Conservation (phyloP, 2,888 invertebrate genomes). For the Cryptocheilus praepositus region DNA sequence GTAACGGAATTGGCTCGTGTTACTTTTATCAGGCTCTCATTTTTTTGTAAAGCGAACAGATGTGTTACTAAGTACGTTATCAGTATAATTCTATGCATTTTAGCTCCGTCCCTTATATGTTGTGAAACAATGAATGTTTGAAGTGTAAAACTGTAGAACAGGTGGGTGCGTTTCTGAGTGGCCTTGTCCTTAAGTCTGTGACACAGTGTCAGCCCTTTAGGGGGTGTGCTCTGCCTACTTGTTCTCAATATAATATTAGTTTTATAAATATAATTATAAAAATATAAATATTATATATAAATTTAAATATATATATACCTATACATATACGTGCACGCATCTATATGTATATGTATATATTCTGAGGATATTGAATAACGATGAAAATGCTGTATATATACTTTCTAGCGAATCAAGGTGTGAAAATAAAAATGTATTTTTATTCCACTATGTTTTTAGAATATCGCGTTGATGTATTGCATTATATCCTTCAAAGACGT, state of each 20-base stretch:
- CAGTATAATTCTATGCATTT: conserved; percentile 63
- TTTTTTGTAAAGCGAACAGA: conserved; percentile 26
- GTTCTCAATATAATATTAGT: conserved; percentile 67
- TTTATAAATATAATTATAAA: conserved; percentile 65
- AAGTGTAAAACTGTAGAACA: conserved; percentile 51
- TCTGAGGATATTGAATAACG: conserved; percentile 65
- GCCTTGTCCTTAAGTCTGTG: conserved; percentile 69
- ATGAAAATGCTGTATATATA: conserved; percentile 73
- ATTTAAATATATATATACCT: conserved; percentile 54
- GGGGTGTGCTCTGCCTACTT: conserved; percentile 67
- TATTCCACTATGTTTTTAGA: conserved; percentile 65
- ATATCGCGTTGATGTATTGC: background rate
- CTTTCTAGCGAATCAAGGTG: conserved; percentile 73
- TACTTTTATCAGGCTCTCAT: conserved; percentile 31
- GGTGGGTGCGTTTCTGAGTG: conserved; percentile 65
- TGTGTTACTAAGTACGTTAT: conserved; percentile 47
- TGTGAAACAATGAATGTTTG: conserved; percentile 48
- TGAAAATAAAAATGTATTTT: conserved; percentile 75
- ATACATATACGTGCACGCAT: too few relatives aligned
- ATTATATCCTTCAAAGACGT: too few relatives aligned
- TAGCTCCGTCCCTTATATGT: conserved; percentile 70
- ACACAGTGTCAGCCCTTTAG: conserved; percentile 59
- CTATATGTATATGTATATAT: conserved; percentile 57
- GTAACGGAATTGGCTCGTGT: conserved; percentile 27
- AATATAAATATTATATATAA: conserved; percentile 52